Conservation (phyloP, 2,888 invertebrate species). For the Epinotia nisella region DNA sequence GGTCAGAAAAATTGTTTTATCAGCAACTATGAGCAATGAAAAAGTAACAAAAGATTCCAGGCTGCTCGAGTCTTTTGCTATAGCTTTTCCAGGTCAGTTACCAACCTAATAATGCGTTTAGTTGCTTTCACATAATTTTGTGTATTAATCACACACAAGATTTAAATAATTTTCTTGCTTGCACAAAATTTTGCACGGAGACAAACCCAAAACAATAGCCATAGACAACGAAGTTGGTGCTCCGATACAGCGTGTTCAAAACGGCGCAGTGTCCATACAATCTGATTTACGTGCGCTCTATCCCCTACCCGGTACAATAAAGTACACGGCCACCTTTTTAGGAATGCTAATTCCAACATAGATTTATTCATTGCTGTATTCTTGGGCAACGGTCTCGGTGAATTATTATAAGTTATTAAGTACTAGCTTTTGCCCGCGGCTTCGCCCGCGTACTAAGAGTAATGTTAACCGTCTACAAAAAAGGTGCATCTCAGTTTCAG, state of each 20-base stretch:
- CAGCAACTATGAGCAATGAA: too few species aligned
- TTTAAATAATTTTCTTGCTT: background rate
- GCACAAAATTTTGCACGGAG: background rate
- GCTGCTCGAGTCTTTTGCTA: background rate
- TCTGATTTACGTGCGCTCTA: constrained; percentile 76
- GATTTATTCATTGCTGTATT: constrained; percentile 66
- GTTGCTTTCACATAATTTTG: background rate
- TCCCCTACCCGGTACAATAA: constrained; percentile 62
- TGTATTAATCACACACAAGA: background rate
- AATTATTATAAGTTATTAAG: constrained; percentile 32
- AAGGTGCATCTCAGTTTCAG: too few species aligned
- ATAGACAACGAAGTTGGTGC: constrained; percentile 46
- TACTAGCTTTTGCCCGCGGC: too few species aligned
- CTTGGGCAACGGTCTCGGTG: constrained; percentile 55
- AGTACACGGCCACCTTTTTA: constrained; percentile 73
- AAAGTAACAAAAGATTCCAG: too few species aligned
- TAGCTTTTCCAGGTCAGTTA: background rate
- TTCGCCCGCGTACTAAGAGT: too few species aligned
- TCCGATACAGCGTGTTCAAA: constrained; percentile 66
- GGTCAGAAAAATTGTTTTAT: too few species aligned
- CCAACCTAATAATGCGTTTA: background rate
- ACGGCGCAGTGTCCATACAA: constrained; percentile 74
- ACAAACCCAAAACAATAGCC: constrained; percentile 25
- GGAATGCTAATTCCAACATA: constrained; percentile 71
- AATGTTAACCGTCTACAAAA: too few species aligned